phyloP scores from a whole-genome alignment of 2,888 invertebrate genomes.

The Agrilus mali region DNA sequence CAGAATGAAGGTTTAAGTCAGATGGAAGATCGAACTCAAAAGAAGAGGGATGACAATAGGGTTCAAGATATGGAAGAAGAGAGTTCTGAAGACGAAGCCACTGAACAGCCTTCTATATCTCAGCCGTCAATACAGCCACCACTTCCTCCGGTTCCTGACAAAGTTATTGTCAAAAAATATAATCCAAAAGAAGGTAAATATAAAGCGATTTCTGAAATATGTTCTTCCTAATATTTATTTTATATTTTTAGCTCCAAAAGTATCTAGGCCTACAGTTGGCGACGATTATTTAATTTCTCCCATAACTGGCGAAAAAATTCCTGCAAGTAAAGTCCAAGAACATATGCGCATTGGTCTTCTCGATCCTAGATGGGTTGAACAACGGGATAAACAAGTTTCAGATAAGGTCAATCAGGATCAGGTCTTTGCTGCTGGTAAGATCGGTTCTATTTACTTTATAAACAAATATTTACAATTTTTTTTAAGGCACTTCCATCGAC shows the following conservation, averaged over 20 bases:
- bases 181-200: constrained; percentile 73
- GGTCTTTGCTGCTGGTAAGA: constrained; percentile 54
- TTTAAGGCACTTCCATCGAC: constrained; percentile 74
- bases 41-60: constrained; percentile 40
- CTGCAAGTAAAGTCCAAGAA: constrained; percentile 92
- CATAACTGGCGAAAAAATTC: constrained; percentile 95
- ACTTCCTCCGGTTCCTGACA: constrained; percentile 77
- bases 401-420: constrained; percentile 89
- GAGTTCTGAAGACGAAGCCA: constrained; percentile 58
- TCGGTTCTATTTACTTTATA: not conserved
- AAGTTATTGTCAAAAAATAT: constrained; percentile 93
- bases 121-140: constrained; percentile 44
- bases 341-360: constrained; percentile 94
- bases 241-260: constrained; percentile 34
- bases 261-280: constrained; percentile 49
- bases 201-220: not conserved
- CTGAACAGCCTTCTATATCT: constrained; percentile 21
- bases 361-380: constrained; percentile 97
- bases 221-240: constrained; percentile 1
- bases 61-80: constrained; percentile 92
- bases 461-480: constrained; percentile 3
- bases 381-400: constrained; percentile 84
- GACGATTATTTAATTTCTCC: constrained; percentile 95
- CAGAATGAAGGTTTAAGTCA: constrained; percentile 44
- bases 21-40: constrained; percentile 50